phyloP scores from a whole-genome alignment of 2,113 vertebrate species.

The Marmota monax region DNA sequence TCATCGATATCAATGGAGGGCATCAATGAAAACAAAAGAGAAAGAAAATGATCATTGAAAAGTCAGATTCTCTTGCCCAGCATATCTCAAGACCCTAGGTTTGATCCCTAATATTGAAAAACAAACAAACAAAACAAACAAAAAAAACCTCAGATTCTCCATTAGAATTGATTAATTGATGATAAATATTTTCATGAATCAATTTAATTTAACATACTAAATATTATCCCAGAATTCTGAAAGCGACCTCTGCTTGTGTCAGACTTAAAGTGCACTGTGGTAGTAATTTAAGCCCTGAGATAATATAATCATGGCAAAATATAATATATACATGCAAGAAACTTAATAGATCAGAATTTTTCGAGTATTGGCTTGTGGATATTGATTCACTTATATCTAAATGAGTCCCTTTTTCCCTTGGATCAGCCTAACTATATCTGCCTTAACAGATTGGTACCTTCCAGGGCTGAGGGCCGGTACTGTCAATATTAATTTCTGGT shows the following conservation, averaged over 20 bases:
- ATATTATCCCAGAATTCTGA: constrained; percentile 3
- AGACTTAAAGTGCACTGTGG: neutral
- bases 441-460: neutral
- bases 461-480: neutral
- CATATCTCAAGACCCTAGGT: no score
- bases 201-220: neutral
- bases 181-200: neutral
- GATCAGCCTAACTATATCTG: neutral
- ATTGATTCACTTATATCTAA: neutral
- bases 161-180: neutral
- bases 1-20: neutral
- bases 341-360: neutral
- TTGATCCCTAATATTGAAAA: no score
- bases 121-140: no score
- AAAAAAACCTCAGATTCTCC: neutral
- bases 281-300: neutral
- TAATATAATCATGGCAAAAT: neutral
- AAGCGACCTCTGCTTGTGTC: neutral
- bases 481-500: neutral
- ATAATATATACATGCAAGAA: neutral
- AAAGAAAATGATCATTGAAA: neutral
- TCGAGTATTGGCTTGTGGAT: neutral
- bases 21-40: neutral
- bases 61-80: neutral
- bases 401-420: neutral